These are phyloP conservation scores for Typhlichthys subterraneus DNA, from an alignment of 2,797 vertebrate species.

Conservation along the genomic window DNA sequence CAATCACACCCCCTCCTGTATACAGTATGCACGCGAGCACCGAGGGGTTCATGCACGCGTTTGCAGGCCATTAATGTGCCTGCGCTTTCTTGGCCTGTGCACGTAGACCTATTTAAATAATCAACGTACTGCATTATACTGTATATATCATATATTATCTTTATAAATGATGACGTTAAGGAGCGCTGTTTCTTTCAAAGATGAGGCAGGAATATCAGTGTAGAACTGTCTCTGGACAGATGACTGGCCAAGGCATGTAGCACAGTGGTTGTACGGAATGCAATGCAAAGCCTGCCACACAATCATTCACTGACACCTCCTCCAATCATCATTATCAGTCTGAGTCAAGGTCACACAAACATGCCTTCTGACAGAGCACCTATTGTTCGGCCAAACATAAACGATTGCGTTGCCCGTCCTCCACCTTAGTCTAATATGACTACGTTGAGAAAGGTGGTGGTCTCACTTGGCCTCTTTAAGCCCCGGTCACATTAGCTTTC, in stretches of 20 bases:
- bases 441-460: slow-evolving; percentile 34
- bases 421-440: slow-evolving; percentile 14
- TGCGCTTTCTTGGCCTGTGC: too few species aligned
- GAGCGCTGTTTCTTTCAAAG: background rate
- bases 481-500: slow-evolving; percentile 49
- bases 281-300: too few species aligned
- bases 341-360: too few species aligned
- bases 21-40: background rate
- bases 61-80: background rate
- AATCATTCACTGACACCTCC: too few species aligned
- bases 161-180: background rate
- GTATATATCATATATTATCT: background rate
- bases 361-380: slow-evolving; percentile 25
- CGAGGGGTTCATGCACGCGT: background rate
- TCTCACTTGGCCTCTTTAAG: slow-evolving; percentile 27
- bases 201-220: slow-evolving; percentile 1
- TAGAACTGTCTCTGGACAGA: background rate
- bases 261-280: background rate
- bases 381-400: slow-evolving; percentile 36
- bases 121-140: too few species aligned
- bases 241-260: background rate
- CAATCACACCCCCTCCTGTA: slow-evolving; percentile 36
- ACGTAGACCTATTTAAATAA: too few species aligned
- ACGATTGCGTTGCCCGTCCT: background rate
- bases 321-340: background rate